These are phyloP conservation scores for Diorhabda elongata DNA, from an alignment of 1,140 invertebrate species.

Conservation along the genomic window DNA sequence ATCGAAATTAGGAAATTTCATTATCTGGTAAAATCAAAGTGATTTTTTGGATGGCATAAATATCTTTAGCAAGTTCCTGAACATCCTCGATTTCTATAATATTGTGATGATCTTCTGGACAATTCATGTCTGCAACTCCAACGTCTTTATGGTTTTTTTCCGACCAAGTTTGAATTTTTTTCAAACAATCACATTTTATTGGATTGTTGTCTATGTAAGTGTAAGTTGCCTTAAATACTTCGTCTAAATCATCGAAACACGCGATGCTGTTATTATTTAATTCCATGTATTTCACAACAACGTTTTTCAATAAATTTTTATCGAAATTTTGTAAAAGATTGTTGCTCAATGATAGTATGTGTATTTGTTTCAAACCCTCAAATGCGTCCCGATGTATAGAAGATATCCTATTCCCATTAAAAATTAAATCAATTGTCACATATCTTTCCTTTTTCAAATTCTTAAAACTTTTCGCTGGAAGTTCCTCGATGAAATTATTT, in stretches of 20 bases:
- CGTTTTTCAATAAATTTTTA: constrained; percentile 19
- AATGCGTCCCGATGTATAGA: constrained; percentile 28
- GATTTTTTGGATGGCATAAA: background rate
- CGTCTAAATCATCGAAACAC: constrained; percentile 24
- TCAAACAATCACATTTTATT: constrained; percentile 26
- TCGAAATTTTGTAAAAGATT: constrained; percentile 21
- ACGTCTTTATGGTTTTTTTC: constrained; percentile 26
- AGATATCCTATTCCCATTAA: constrained; percentile 29
- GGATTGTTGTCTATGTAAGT: constrained; percentile 30
- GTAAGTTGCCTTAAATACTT: constrained; percentile 23
- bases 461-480: constrained; percentile 26
- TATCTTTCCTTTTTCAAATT: constrained; percentile 25
- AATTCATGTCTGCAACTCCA: constrained; percentile 23
- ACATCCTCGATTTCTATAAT: background rate
- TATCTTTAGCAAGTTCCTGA: background rate
- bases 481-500: constrained; percentile 25
- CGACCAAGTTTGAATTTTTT: constrained; percentile 25
- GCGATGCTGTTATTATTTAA: constrained; percentile 27
- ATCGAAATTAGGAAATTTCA: too few species aligned
- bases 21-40: background rate
- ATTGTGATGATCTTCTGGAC: constrained; percentile 16
- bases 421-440: constrained; percentile 21
- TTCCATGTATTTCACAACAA: constrained; percentile 23
- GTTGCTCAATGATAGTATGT: constrained; percentile 29
- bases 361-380: constrained; percentile 22